These are phyloP conservation scores for Oreohelix idahoensis DNA, from an alignment of 1,140 invertebrate genomes.

Conservation along the genomic window DNA sequence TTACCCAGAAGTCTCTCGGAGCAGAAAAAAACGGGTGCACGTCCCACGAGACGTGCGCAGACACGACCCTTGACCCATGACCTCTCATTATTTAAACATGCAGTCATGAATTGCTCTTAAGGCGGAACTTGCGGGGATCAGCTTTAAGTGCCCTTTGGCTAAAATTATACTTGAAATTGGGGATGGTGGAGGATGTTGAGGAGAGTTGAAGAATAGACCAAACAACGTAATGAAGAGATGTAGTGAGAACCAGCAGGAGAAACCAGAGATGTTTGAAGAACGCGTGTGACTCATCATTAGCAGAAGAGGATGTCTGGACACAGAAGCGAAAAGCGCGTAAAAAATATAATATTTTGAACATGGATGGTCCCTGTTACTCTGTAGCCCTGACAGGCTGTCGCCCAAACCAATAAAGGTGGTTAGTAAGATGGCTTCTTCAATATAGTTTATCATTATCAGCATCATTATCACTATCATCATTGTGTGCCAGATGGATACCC, in stretches of 20 bases:
- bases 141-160: not conserved
- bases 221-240: not conserved
- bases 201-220: not conserved
- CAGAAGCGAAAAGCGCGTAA: too few relatives aligned
- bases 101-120: not conserved
- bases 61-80: not conserved
- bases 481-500: too few relatives aligned
- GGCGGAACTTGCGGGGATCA: not conserved
- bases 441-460: too few relatives aligned
- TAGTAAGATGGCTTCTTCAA: too few relatives aligned
- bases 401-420: too few relatives aligned
- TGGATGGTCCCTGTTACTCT: too few relatives aligned
- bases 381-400: too few relatives aligned
- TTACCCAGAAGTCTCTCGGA: too few relatives aligned
- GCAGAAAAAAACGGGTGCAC: too few relatives aligned
- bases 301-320: not conserved
- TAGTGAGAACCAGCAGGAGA: not conserved
- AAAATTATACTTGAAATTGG: not conserved
- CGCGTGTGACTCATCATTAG: not conserved
- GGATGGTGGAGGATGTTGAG: not conserved
- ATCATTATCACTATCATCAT: too few relatives aligned
- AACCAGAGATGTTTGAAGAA: not conserved
- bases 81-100: not conserved
- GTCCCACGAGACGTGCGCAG: not conserved
- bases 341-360: too few relatives aligned